phyloP scores from a whole-genome alignment of 2,113 vertebrate species.

The Promerops cafer region DNA sequence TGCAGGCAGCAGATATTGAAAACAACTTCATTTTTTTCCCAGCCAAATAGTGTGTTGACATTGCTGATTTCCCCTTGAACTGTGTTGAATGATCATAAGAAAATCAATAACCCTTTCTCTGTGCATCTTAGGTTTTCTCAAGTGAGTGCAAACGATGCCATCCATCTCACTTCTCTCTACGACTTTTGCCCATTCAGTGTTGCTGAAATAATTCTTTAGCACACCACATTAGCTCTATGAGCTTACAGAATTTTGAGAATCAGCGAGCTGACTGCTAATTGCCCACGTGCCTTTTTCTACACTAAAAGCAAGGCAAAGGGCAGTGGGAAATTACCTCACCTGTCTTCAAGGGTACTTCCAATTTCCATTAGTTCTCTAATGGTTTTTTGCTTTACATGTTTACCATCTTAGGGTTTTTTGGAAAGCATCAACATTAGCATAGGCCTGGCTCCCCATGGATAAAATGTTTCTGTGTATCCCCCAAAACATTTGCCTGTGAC shows the following conservation, averaged over 20 bases:
- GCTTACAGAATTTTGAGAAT: not conserved
- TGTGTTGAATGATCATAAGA: constrained; percentile 34
- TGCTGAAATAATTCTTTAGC: not conserved
- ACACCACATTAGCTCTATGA: not conserved
- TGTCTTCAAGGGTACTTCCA: not conserved
- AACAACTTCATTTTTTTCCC: constrained; percentile 50
- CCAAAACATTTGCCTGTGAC: not conserved
- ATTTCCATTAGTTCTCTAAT: not conserved
- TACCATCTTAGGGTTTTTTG: not conserved
- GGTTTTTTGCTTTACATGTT: not conserved
- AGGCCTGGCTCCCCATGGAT: not conserved
- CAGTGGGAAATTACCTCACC: not conserved
- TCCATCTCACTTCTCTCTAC: constrained; percentile 14
- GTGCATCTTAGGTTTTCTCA: not conserved
- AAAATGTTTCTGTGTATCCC: not conserved
- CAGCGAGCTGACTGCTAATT: not conserved
- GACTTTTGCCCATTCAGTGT: not conserved
- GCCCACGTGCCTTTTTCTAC: not conserved
- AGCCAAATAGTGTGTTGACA: constrained; percentile 29
- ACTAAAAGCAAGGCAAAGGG: not conserved
- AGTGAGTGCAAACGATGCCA: not conserved
- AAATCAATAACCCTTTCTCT: constrained; percentile 46
- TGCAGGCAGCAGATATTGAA: constrained; percentile 27
- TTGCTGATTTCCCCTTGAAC: constrained; percentile 40
- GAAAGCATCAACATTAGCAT: not conserved